These are phyloP conservation scores for Atta colombica DNA, from an alignment of 1,140 invertebrate species.

Conservation along the genomic window DNA sequence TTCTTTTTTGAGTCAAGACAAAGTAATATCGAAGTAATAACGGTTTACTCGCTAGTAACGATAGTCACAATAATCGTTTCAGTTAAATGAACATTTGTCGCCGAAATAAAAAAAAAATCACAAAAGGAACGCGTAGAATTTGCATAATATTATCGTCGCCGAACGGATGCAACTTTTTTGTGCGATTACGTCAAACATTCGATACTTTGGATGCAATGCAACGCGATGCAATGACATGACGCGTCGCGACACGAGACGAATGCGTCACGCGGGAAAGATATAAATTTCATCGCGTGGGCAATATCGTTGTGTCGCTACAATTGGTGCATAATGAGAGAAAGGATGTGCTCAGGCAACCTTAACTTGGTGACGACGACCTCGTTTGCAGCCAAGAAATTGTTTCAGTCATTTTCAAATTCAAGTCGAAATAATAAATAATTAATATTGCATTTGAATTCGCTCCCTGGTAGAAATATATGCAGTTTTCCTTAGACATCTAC, in stretches of 20 bases:
- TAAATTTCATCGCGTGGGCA: slow-evolving; percentile 64
- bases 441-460: neutral
- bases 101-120: slow-evolving; percentile 39
- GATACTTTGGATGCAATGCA: slow-evolving; percentile 2
- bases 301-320: slow-evolving; percentile 55
- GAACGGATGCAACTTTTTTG: slow-evolving; percentile 49
- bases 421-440: neutral
- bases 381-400: neutral
- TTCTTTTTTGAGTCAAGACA: neutral
- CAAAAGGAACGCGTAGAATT: slow-evolving; percentile 29
- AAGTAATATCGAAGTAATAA: neutral
- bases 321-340: slow-evolving; percentile 60
- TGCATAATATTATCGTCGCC: slow-evolving; percentile 35
- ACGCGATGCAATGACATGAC: neutral
- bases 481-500: no score
- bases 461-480: no score
- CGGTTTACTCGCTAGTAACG: neutral
- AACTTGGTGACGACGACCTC: slow-evolving; percentile 4
- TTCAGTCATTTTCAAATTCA: neutral
- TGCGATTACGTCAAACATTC: slow-evolving; percentile 62
- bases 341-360: slow-evolving; percentile 24
- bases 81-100: slow-evolving; percentile 48
- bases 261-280: slow-evolving; percentile 52
- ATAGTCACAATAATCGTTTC: slow-evolving; percentile 4
- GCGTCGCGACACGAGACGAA: slow-evolving; percentile 11